Evolutionary conservation across 1,140 invertebrate species (phyloP).

Genomic region (Zophobas atratus): DNA sequence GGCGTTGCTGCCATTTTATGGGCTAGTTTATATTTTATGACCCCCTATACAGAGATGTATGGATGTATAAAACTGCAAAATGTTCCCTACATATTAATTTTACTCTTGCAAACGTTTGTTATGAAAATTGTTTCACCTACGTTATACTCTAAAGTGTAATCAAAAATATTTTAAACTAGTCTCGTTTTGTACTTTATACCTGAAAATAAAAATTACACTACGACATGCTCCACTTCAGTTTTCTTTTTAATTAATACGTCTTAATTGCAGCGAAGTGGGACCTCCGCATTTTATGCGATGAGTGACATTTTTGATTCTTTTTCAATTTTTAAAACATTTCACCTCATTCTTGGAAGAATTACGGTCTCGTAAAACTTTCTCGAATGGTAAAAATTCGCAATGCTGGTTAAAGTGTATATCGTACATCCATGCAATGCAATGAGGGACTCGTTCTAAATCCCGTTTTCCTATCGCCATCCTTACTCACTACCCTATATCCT

Average conservation of each 20-base stretch:
- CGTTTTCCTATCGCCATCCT: constrained; percentile 40
- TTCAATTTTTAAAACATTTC: constrained; percentile 2
- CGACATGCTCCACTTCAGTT: no score
- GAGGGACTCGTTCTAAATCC: constrained; percentile 19
- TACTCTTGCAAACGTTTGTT: constrained; percentile 55
- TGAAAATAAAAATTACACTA: no score
- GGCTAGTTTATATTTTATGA: constrained; percentile 59
- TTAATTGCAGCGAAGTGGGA: no score
- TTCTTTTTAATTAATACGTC: no score
- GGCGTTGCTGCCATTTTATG: constrained; percentile 51
- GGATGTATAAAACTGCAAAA: constrained; percentile 59
- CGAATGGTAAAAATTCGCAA: constrained; percentile 30
- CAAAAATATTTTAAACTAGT: constrained; percentile 44
- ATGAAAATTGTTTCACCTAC: constrained; percentile 45
- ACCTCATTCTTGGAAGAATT: background rate
- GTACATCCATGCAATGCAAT: background rate
- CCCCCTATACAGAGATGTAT: constrained; percentile 51
- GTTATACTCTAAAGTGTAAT: constrained; percentile 46
- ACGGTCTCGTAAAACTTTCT: constrained; percentile 12
- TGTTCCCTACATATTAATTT: constrained; percentile 60
- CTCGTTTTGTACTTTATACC: constrained; percentile 13
- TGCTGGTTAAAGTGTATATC: constrained; percentile 19
- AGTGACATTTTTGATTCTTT: background rate
- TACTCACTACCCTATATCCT: constrained; percentile 29
- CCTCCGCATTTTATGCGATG: no score